These are phyloP conservation scores for Camponotus vicinus DNA, from an alignment of 1,140 invertebrate species.

Conservation along the genomic window DNA sequence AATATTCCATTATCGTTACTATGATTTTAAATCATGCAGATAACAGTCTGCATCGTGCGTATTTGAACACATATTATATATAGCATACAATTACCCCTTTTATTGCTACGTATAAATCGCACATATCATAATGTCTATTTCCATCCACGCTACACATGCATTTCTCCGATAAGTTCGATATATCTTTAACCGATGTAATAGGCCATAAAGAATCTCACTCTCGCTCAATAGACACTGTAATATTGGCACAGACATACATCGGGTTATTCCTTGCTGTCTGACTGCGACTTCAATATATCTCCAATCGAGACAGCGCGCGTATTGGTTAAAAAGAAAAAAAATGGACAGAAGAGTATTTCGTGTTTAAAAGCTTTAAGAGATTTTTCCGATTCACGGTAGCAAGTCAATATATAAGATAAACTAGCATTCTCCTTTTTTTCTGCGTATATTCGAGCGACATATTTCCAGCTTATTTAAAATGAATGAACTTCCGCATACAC, in stretches of 20 bases:
- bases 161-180: not conserved
- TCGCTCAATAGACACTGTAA: slow-evolving; percentile 18
- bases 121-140: not conserved
- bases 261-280: not conserved
- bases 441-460: not conserved
- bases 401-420: not conserved
- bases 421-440: not conserved
- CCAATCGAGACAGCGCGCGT: not conserved
- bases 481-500: not conserved
- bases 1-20: not conserved
- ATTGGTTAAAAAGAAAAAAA: too few species aligned
- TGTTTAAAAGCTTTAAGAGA: not conserved
- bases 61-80: not conserved
- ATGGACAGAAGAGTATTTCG: not conserved
- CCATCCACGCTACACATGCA: not conserved
- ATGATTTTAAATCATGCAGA: not conserved
- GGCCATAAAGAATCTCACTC: slow-evolving; percentile 42
- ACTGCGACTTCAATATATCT: slow-evolving; percentile 18
- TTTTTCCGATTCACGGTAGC: not conserved
- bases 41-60: not conserved
- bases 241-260: slow-evolving; percentile 7
- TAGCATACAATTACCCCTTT: slow-evolving; percentile 17
- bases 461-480: slow-evolving; percentile 38
- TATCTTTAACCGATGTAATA: slow-evolving; percentile 4
- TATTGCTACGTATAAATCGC: slow-evolving; percentile 12